Conservation (phyloP, 1,140 invertebrate genomes). For the Lepeophtheirus salmonis region DNA sequence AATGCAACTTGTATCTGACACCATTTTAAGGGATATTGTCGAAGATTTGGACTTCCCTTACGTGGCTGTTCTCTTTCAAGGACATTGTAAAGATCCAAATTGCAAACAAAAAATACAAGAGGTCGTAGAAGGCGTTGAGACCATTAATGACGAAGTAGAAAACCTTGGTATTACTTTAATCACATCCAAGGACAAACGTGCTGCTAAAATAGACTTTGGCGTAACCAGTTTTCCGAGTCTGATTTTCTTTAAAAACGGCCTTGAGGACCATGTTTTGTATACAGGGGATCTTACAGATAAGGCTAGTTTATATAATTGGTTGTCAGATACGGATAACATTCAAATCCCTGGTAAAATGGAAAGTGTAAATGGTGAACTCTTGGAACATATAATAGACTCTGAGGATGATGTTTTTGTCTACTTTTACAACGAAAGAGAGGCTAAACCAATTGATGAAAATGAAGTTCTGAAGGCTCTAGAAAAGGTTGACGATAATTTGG, state of each 20-base stretch:
- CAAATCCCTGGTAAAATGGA: constrained; percentile 79
- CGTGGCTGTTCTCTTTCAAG: constrained; percentile 77
- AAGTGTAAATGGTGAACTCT: constrained; percentile 69
- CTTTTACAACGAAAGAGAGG: constrained; percentile 39
- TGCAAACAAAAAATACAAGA: constrained; percentile 64
- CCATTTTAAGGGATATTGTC: constrained; percentile 52
- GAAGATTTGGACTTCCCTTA: constrained; percentile 70
- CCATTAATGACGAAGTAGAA: constrained; percentile 79
- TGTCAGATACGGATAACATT: constrained; percentile 69
- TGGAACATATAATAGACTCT: constrained; percentile 63
- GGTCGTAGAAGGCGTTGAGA: constrained; percentile 67
- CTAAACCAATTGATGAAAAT: constrained; percentile 21
- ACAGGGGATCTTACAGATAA: not conserved
- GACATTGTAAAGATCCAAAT: constrained; percentile 45
- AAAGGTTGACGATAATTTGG: constrained; percentile 58
- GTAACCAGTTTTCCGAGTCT: constrained; percentile 67
- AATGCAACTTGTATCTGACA: constrained; percentile 70
- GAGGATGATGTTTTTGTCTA: constrained; percentile 65
- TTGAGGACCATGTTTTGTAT: constrained; percentile 18
- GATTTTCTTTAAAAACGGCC: constrained; percentile 67
- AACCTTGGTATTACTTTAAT: constrained; percentile 83
- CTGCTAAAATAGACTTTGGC: constrained; percentile 64
- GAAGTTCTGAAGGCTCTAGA: constrained; percentile 11
- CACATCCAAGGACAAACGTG: constrained; percentile 69
- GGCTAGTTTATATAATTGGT: constrained; percentile 41